Evolutionary conservation across 2,113 vertebrate species (phyloP), one percentile per base, ranked within the genome.

Genomic region (Recurvirostra avosetta): DNA sequence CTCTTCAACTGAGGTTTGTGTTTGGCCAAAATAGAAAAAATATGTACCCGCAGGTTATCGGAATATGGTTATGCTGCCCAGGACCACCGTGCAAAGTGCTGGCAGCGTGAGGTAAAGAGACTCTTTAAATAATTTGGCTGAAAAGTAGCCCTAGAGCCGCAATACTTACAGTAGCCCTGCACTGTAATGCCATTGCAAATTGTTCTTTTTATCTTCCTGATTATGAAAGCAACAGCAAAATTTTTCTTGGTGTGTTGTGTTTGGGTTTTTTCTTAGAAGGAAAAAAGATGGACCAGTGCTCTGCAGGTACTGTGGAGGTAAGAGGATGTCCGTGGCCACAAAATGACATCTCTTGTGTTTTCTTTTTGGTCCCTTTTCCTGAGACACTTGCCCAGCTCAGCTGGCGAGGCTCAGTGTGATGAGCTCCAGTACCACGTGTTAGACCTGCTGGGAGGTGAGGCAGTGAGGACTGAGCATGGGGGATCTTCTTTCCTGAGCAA

Each of bases 191-290:
- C n/a, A 49, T 23, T 79, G 18, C 1, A 3, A 65, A 41, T 23
- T 95, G 38, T 82, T 79, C 49, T 56, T 86, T 85, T 86, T 74
- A 68, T 89, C 68, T 63, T 84, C 41, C 62, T 84, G 65, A 67
- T 78, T 62, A 26, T 55, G 84, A 77, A 91, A 91, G 84, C 63
- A 94, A 83, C 59, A 89, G 27, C 30, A 66, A 83, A 41, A 29
- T 20, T 86, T 73, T 80, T 61, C 55, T 89, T 56, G 27, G 17
- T 75, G 17, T 38, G 12, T 36, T 79, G 27, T 30, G 16, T 58
- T 94, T 82, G 34, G 4, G 13, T 65, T 27, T 49, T 58, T 70
- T n/a, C 62, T 55, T 49, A 43, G 30, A 62, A 62, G 29, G 26
- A 20, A 53, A 62, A 87, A 68, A 29, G 49, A 62, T 3, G 27